Conservation (phyloP, 2,797 vertebrate species). For the Rhinogobio ventralis region DNA sequence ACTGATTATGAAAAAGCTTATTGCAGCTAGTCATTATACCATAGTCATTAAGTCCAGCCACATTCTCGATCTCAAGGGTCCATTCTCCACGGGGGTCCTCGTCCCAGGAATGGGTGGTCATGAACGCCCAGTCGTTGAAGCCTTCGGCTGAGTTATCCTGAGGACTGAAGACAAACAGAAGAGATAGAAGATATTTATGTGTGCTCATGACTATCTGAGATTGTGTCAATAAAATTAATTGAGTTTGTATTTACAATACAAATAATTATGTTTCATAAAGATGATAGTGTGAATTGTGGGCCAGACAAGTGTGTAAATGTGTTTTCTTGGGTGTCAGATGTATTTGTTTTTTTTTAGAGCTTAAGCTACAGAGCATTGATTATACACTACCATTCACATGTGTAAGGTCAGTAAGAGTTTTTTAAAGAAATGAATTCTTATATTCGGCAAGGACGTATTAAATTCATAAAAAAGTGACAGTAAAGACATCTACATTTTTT, state of each 20-base stretch:
- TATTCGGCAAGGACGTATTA: background rate
- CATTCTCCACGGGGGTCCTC: slow-evolving; percentile 93
- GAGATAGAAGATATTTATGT: background rate
- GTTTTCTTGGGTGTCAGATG: background rate
- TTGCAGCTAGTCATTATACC: slow-evolving; percentile 75
- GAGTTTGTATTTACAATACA: slow-evolving; percentile 1
- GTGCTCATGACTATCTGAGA: background rate
- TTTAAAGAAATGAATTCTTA: no score
- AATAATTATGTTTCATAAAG: background rate
- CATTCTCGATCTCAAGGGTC: slow-evolving; percentile 91
- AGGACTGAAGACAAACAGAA: slow-evolving; percentile 76
- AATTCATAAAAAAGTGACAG: background rate
- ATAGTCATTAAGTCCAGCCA: slow-evolving; percentile 73
- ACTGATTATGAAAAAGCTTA: background rate
- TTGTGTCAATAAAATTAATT: background rate
- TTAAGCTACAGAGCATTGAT: background rate
- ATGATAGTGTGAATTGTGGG: background rate
- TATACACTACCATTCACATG: background rate
- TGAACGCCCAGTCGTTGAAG: slow-evolving; percentile 97
- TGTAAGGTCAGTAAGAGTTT: no score
- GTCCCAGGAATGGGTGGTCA: slow-evolving; percentile 96
- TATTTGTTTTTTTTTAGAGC: background rate
- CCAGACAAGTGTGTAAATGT: background rate
- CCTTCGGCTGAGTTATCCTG: slow-evolving; percentile 93
- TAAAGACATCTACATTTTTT: background rate